These are phyloP conservation scores for Drosophila fungiperda DNA, from an alignment of 2,888 invertebrate species.

Conservation along the genomic window DNA sequence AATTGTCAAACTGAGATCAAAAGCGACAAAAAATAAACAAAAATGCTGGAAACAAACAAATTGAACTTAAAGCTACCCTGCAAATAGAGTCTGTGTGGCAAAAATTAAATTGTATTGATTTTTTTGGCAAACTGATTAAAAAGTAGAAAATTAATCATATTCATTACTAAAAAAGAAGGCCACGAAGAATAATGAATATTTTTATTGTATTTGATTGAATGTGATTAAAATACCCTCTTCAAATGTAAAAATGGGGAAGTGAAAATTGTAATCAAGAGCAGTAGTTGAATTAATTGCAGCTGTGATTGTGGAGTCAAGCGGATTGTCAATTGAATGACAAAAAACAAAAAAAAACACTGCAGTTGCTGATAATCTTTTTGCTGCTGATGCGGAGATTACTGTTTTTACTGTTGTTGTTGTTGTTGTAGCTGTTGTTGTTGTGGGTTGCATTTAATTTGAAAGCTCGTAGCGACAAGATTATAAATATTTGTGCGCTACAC, in stretches of 20 bases:
- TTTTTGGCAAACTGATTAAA: not conserved
- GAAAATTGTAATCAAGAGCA: constrained; percentile 43
- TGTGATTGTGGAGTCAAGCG: constrained; percentile 50
- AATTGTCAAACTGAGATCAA: constrained; percentile 43
- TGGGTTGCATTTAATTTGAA: constrained; percentile 54
- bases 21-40: constrained; percentile 16
- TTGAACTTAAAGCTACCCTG: constrained; percentile 7
- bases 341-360: constrained; percentile 14
- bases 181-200: no score
- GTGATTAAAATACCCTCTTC: not conserved
- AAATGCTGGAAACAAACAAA: not conserved
- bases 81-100: not conserved
- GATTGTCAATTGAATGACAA: constrained; percentile 49
- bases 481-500: constrained; percentile 51
- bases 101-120: not conserved
- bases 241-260: constrained; percentile 26
- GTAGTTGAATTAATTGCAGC: constrained; percentile 25
- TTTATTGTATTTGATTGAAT: not conserved
- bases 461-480: constrained; percentile 48
- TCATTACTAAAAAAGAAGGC: not conserved
- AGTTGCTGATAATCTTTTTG: constrained; percentile 24
- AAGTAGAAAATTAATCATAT: not conserved
- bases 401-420: constrained; percentile 7
- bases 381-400: constrained; percentile 12
- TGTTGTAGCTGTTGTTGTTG: constrained; percentile 23